These are phyloP conservation scores for Heliocidaris erythrogramma DNA, from an alignment of 35 echinoderm and acorn worm species.

Conservation along the genomic window DNA sequence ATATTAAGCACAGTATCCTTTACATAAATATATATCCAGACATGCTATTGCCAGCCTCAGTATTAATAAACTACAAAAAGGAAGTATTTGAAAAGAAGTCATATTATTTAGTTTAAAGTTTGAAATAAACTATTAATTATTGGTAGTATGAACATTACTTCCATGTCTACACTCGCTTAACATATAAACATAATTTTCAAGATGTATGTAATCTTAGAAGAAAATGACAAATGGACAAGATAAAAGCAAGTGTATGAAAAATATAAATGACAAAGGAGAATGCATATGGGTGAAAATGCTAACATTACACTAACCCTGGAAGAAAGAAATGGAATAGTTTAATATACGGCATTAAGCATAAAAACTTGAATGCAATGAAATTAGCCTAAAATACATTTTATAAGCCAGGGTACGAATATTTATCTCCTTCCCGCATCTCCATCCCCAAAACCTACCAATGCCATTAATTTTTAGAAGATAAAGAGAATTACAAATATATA, in stretches of 20 bases:
- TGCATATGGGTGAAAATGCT: background rate
- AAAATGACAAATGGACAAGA: background rate
- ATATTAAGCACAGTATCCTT: background rate
- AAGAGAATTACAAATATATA: too few relatives aligned
- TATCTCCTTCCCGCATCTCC: too few relatives aligned
- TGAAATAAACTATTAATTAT: too few relatives aligned
- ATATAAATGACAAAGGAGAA: background rate
- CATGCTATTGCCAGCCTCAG: background rate
- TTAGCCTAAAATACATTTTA: too few relatives aligned
- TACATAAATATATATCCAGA: background rate
- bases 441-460: too few relatives aligned
- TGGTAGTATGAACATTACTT: too few relatives aligned
- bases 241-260: background rate
- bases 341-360: too few relatives aligned
- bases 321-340: background rate
- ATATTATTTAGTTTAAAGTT: background rate
- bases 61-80: background rate
- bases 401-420: too few relatives aligned
- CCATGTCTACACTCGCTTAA: too few relatives aligned
- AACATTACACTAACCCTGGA: background rate
- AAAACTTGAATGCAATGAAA: background rate
- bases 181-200: too few relatives aligned
- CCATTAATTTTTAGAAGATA: too few relatives aligned
- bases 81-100: background rate
- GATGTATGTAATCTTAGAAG: background rate